Evolutionary conservation across 2,113 vertebrate species (phyloP), one percentile per base, ranked within the genome.

Genomic region (Nematolebias whitei): DNA sequence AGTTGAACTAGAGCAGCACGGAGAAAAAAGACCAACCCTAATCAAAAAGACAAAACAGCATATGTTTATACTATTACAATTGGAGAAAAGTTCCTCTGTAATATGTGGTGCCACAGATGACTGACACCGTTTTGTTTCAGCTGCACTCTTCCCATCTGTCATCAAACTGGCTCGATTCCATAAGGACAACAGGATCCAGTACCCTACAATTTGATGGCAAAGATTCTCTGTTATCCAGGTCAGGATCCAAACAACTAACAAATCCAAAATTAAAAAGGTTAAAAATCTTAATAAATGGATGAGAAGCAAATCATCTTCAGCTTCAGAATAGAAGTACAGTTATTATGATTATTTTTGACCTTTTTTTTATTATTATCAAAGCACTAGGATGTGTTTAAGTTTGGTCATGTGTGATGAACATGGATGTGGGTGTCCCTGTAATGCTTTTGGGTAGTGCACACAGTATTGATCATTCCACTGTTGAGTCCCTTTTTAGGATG

Each of bases 401-500:
- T 67, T 74, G 56, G 22, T 43, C 54, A 52, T 63, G 47, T 70
- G 64, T 63, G 49, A 61, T 62, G 45, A 60, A 82, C 68, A 51
- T 83, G 59, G 70, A 47, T 75, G 62, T 80, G 76, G 75, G 57
- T 53, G 35, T 77, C 16, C 69, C 44, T 63, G 60, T 51, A 49
- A 35, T 74, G 73, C 68, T 73, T 73, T 69, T 45, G 60, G 63
- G 44, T 73, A 72, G 53, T 49, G 72, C 74, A 91, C 83, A 85
- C 90, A 88, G 87, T 93, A 95, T 95, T 87, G 94, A 95, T 96
- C 88, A 75, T 81, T 63, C 79, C 90, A 79, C 84, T 87, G 86
- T 53, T 88, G 92, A 93, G 84, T 92, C 91, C 91, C 90, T 87
- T 94, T 88, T 96, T 94, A 95, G 88, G 88, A 94, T 95, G 92